Evolutionary conservation across 2,113 vertebrate genomes (phyloP), one percentile per base, ranked within the genome.

Genomic region (Melanotaenia duboulayi): DNA sequence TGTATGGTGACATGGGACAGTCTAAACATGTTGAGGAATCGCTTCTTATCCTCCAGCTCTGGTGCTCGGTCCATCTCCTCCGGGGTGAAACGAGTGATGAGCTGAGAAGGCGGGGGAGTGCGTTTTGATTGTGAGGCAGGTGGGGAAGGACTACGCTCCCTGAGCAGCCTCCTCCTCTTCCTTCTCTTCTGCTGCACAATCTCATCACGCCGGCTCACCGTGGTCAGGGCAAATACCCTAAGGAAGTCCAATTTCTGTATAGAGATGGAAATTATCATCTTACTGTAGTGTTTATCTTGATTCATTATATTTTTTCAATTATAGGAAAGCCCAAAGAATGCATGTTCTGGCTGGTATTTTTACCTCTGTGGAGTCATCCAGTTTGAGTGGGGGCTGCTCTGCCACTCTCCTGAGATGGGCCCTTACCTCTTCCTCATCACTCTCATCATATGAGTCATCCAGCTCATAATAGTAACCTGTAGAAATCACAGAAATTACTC

Each of bases 401-500:
- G 96, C 93, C 44, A 99, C 97, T 7, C 96, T 96, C 51, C 96
- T 95, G 66, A 99, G 96, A 92, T 99, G 97, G 35, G 96, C 96
- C 79, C 95, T 92, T 78, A 99, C 97, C 86, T 99, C 98, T 84
- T 99, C 98, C 82, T 99, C 97, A 0, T 99, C 98, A 0, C 98
- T 99, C 90, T 99, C 98, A 0, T 99, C 98, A 0, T 97, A 99
- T 6, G 98, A 99, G 92, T 99, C 97, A 0, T 98, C 97, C 83
- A 99, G 94, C 90, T 99, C 97, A 0, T 99, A 99, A 90, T 96
- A 99, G 88, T 98, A 99, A 73, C 98, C 98, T 99, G 87, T 10
- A 82, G 23, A 55, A 75, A 48, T 66, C 22, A 56, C 46, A 60
- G 14, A 58, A 10, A 63, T 76, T 50, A 73, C 14, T 24, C 64